Conservation (phyloP, 2,113 vertebrate genomes). For the Morone chrysops region DNA sequence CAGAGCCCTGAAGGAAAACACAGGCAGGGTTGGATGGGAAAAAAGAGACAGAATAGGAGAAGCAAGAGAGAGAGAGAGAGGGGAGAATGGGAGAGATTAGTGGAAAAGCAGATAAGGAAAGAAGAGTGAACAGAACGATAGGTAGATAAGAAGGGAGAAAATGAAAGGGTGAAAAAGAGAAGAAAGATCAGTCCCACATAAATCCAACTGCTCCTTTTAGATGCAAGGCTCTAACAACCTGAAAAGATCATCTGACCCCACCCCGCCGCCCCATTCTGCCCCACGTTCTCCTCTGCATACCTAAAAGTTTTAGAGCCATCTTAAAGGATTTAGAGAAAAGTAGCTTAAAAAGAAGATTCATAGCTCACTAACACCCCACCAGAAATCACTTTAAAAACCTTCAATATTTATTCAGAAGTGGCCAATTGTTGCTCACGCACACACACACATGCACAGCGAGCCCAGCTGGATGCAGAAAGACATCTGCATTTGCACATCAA, state of each 20-base stretch:
- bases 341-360: constrained; percentile 65
- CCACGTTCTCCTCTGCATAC: constrained; percentile 36
- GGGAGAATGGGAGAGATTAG: background rate
- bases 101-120: background rate
- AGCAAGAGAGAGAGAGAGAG: background rate
- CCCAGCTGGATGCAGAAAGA: constrained; percentile 17
- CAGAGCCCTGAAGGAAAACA: constrained; percentile 85
- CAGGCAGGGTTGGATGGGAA: constrained; percentile 21
- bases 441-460: constrained; percentile 1
- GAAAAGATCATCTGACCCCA: constrained; percentile 24
- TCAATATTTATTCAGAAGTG: constrained; percentile 35
- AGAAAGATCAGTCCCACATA: constrained; percentile 29
- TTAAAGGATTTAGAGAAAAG: constrained; percentile 74
- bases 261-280: background rate
- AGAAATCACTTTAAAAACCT: constrained; percentile 46
- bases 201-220: constrained; percentile 51
- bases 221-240: constrained; percentile 19
- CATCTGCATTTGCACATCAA: constrained; percentile 51
- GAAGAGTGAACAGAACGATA: constrained; percentile 5
- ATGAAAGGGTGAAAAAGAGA: background rate
- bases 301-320: constrained; percentile 57
- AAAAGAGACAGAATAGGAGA: constrained; percentile 10
- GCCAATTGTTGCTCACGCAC: constrained; percentile 31
- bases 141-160: constrained; percentile 20
- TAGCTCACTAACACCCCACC: constrained; percentile 31